Percentiles rank a stretch among this genome's conserved stretches.
phyloP scores from a whole-genome alignment of 1,140 invertebrate genomes.

The Ceratina australensis region DNA sequence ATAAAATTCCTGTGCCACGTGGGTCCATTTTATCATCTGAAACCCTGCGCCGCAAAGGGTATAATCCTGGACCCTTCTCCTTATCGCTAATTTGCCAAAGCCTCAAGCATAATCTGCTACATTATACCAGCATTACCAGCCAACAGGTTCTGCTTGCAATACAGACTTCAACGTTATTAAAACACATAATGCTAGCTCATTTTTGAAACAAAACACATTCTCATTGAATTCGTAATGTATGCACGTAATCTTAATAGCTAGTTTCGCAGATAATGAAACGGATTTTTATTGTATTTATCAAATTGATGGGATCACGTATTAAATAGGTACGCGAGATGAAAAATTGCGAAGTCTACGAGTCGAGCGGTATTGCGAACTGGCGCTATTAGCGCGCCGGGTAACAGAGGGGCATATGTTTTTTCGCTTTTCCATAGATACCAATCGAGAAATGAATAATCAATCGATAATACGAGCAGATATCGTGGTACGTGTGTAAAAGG shows the following conservation, averaged over 20 bases:
- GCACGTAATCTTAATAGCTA: constrained; percentile 17
- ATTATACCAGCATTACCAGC: no score
- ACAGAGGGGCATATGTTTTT: neutral
- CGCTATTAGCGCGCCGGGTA: neutral
- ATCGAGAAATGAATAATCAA: neutral
- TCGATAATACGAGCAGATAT: constrained; percentile 19
- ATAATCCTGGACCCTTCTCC: no score
- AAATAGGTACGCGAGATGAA: constrained; percentile 7
- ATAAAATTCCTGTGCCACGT: no score
- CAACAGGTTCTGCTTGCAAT: no score
- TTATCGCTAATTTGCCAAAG: no score
- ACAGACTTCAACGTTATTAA: no score
- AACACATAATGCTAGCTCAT: neutral
- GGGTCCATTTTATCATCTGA: no score
- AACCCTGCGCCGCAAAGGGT: no score
- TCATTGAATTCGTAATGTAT: constrained; percentile 11
- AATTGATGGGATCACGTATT: neutral
- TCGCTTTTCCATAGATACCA: neutral
- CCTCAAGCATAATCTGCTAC: no score
- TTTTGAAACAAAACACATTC: constrained; percentile 2
- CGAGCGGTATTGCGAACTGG: neutral
- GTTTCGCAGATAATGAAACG: constrained; percentile 38
- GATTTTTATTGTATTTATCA: constrained; percentile 3
- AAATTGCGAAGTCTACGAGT: constrained; percentile 13
- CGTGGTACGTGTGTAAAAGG: neutral